Conservation (phyloP, 2,113 vertebrate genomes). For the Ranitomeya variabilis region DNA sequence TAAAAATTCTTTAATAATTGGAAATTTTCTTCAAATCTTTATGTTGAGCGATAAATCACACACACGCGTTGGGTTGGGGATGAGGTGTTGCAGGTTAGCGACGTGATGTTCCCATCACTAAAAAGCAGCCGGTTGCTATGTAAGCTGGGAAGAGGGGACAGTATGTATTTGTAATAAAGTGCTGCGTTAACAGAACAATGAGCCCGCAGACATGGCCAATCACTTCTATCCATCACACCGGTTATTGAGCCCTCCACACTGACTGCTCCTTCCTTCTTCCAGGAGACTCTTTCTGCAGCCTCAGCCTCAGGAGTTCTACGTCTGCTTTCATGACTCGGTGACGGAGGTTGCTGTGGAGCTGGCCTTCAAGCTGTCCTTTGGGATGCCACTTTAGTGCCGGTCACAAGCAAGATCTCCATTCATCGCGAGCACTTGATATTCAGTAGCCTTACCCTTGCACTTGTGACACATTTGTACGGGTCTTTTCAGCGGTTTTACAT, state of each 20-base stretch:
- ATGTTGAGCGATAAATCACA: background rate
- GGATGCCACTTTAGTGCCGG: conserved; percentile 75
- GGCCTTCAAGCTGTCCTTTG: conserved; percentile 93
- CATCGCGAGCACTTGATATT: conserved; percentile 17
- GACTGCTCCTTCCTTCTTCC: conserved; percentile 52
- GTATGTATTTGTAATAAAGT: conserved; percentile 23
- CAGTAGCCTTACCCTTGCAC: conserved; percentile 22
- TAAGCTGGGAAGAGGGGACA: background rate
- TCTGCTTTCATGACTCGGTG: conserved; percentile 96
- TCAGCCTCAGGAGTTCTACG: conserved; percentile 91
- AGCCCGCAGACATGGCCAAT: background rate
- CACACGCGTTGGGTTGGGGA: background rate
- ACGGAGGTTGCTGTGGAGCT: conserved; percentile 89
- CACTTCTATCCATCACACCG: background rate
- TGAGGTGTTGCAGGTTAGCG: background rate
- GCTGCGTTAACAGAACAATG: conserved; percentile 22
- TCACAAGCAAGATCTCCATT: conserved; percentile 20
- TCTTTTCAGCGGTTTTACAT: background rate
- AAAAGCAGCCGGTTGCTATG: background rate
- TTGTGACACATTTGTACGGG: conserved; percentile 17
- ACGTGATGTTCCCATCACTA: background rate
- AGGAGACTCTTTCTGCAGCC: conserved; percentile 90
- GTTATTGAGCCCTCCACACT: background rate
- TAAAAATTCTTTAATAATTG: background rate
- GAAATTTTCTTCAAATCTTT: background rate